phyloP scores from a whole-genome alignment of 2,113 vertebrate species.

The Austrofundulus limnaeus region DNA sequence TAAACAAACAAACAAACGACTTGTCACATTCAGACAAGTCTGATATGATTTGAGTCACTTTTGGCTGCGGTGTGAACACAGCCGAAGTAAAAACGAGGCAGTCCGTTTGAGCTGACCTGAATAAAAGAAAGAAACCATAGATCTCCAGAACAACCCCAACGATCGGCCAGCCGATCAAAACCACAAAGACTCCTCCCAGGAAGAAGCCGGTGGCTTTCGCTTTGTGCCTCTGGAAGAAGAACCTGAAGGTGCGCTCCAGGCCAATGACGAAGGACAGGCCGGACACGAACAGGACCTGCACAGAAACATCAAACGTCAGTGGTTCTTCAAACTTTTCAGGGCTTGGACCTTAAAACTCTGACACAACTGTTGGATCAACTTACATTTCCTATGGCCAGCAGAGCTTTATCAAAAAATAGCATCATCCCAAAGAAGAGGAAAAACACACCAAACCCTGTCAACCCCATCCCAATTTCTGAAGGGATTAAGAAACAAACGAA shows the following conservation, averaged over 20 bases:
- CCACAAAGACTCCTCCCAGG: slow-evolving; percentile 92
- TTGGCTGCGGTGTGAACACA: too few species aligned
- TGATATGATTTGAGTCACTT: too few species aligned
- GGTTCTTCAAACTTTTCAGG: neutral
- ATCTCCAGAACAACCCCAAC: slow-evolving; percentile 95
- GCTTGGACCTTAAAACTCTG: neutral
- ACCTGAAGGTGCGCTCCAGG: slow-evolving; percentile 95
- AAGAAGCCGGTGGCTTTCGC: slow-evolving; percentile 96
- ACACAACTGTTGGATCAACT: slow-evolving; percentile 60
- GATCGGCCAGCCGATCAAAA: slow-evolving; percentile 96
- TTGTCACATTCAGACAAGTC: too few species aligned
- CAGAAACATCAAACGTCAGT: neutral
- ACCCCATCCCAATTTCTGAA: slow-evolving; percentile 96
- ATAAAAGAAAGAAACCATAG: slow-evolving; percentile 97
- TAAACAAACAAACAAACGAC: too few species aligned
- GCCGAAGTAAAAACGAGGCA: too few species aligned
- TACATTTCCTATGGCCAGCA: slow-evolving; percentile 97
- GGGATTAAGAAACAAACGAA: slow-evolving; percentile 4
- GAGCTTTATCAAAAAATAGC: slow-evolving; percentile 98
- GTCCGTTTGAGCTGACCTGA: slow-evolving; percentile 82
- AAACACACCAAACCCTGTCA: slow-evolving; percentile 97
- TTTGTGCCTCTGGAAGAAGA: slow-evolving; percentile 99
- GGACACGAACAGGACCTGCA: slow-evolving; percentile 93
- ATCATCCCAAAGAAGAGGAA: slow-evolving; percentile 99
- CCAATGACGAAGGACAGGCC: slow-evolving; percentile 97